Evolutionary conservation across 2,888 invertebrate genomes (phyloP).

Genomic region (Amiota mariae): DNA sequence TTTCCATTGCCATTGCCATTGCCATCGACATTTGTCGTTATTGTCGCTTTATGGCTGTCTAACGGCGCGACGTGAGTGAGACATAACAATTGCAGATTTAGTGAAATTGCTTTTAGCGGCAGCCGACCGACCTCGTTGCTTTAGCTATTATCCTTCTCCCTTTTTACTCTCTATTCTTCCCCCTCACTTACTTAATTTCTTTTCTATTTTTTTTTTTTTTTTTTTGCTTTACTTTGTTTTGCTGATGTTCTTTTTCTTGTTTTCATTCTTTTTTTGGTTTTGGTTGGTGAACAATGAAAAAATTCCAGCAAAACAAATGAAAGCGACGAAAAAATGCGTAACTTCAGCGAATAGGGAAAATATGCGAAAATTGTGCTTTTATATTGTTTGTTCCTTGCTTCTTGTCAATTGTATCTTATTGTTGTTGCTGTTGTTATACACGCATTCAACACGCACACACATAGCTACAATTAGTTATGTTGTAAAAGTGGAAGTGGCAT

Average conservation of each 20-base stretch:
- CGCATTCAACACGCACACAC: constrained; percentile 29
- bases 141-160: constrained; percentile 8
- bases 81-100: constrained; percentile 66
- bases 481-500: neutral
- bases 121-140: neutral
- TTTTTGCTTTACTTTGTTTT: too few species aligned
- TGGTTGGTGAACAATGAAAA: constrained; percentile 35
- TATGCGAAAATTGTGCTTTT: constrained; percentile 58
- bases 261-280: neutral
- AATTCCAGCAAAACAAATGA: neutral
- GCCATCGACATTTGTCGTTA: neutral
- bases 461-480: constrained; percentile 23
- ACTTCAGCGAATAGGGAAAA: neutral
- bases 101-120: constrained; percentile 60
- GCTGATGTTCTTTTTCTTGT: constrained; percentile 29
- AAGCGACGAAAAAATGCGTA: neutral
- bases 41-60: constrained; percentile 17
- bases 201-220: neutral
- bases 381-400: constrained; percentile 48
- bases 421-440: constrained; percentile 46
- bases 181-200: constrained; percentile 28
- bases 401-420: constrained; percentile 52
- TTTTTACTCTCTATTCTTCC: constrained; percentile 25
- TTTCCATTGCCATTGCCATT: too few species aligned
- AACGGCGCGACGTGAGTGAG: constrained; percentile 45